Percentiles rank a stretch among this genome's conserved stretches.
These are phyloP conservation scores for Drosophila rubida DNA, from an alignment of 2,888 invertebrate genomes.

Conservation along the genomic window DNA sequence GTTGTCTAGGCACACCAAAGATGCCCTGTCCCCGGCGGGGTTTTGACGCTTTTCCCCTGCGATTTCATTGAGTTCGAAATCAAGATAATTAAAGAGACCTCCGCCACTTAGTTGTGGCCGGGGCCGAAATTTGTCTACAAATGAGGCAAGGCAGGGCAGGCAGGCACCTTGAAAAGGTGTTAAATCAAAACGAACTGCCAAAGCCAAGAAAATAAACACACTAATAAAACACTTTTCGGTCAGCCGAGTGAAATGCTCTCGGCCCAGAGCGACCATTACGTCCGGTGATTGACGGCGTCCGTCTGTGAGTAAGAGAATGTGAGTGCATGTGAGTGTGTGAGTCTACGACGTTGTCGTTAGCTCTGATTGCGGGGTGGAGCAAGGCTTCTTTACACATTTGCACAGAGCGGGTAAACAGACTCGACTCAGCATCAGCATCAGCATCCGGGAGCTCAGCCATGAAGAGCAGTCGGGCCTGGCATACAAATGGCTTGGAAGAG, in stretches of 20 bases:
- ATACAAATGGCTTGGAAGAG: conserved; percentile 33
- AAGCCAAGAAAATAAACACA: conserved; percentile 56
- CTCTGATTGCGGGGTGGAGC: conserved; percentile 21
- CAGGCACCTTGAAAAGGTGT: conserved; percentile 57
- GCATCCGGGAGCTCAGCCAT: conserved; percentile 15
- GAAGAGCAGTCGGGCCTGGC: conserved; percentile 17
- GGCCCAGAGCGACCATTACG: conserved; percentile 37
- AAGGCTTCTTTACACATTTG: conserved; percentile 4
- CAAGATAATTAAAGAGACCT: conserved; percentile 32
- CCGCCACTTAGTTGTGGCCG: conserved; percentile 1
- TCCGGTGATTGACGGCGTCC: conserved; percentile 27
- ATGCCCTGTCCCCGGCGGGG: background rate
- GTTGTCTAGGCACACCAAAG: background rate
- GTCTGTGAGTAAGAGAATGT: conserved; percentile 10
- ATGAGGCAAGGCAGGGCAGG: conserved; percentile 15
- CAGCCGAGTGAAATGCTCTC: conserved; percentile 9
- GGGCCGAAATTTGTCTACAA: conserved; percentile 5
- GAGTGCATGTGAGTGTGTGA: background rate
- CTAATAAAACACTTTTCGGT: conserved; percentile 63
- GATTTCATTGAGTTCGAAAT: conserved; percentile 48
- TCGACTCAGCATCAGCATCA: conserved; percentile 7
- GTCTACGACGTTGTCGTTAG: conserved; percentile 18
- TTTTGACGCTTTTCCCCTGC: background rate
- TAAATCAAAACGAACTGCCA: conserved; percentile 64
- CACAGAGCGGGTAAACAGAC: conserved; percentile 14